Evolutionary conservation across 2,888 invertebrate genomes (phyloP), one percentile per base, ranked within the genome.

Genomic region (Thereva unica): DNA sequence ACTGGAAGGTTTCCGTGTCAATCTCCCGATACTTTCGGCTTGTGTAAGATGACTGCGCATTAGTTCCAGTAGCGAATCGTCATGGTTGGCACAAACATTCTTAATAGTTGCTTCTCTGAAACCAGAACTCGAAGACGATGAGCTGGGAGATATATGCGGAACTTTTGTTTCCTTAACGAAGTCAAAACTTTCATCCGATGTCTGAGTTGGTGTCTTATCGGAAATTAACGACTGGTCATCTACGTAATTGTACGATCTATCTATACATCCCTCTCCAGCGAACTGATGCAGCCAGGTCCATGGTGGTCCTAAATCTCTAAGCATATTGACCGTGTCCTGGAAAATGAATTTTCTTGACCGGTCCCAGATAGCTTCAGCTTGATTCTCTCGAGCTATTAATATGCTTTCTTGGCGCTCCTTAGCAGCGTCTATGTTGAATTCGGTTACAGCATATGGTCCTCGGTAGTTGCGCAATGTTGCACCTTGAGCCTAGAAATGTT

Each of bases 201-300:
- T 67, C 5, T 12, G 38, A 0, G 68, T 38, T 2, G 70, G 67
- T 2, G 70, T 71, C 2, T 40, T 37, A 65, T 72, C 71, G 1
- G 73, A 73, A 45, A 44, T 23, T 10, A 72, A 67, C 2, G 71
- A 73, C 34, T 71, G 57, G 4, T 67, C 63, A 40, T 75, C 74
- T 6, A 74, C 57, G n/a, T 72, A 75, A 55, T 75, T 75, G 42
- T 71, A 74, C 7, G 74, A 74, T 47, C 69, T 67, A 0, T 71
- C 66, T 1, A 69, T 67, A 38, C 56, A 68, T 49, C 64, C 67
- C 4, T 67, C 67, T 5, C 59, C 53, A n/a, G 72, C 69, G 67
- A 75, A 74, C 59, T 73, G 71, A 57, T 73, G 71, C n/a, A 75
- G 61, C 74, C 74, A 75, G 8, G 72, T 70, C 75, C 75, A 75